Base-by-base conservation (phyloP, 2,888 invertebrate genomes). In the Drosophila peninsularis region DNA sequence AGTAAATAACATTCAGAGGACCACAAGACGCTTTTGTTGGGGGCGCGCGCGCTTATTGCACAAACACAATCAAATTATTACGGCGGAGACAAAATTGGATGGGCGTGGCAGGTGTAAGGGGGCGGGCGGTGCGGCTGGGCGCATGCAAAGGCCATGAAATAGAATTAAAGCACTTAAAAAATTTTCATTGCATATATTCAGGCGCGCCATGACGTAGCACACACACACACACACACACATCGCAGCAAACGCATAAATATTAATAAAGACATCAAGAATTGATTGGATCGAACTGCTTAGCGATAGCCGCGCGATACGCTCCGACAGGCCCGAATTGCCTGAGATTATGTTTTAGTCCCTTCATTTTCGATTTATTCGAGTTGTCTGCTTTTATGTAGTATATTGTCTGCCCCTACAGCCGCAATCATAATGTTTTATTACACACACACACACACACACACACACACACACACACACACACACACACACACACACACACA, bases 111-210 rank as follows among this genome's bases (percentile, higher is more conserved):
- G 14, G 41, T 13, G 6, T 1, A n/a, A 1, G 11, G 17, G 45
- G n/a, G 44, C 9, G 14, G 11, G 14, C 9, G 2, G 32, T 2
- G 21, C 14, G 27, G 4, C 0, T 19, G 11, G 2, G 24, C 32
- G 62, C 54, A 49, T 71, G 71, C 71, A 75, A 75, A 64, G 61
- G 65, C 62, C 73, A 44, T 68, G 64, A 85, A 82, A 83, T 85
- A 74, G 82, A 83, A 83, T 86, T 82, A 80, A 74, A 83, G 86
- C 83, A 83, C 83, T 86, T 83, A 86, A 73, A 83, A 82, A 71
- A 52, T 55, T 30, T 85, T 83, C 72, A 78, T 76, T 80, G 76
- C 83, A 82, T 71, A 73, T 53, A 71, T 74, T 67, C 27, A 52
- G 66, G 69, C 52, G 34, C 39, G 41, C 47, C 65, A 58, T 79